Base-by-base conservation (phyloP, 2,113 vertebrate genomes). In the Conger conger region DNA sequence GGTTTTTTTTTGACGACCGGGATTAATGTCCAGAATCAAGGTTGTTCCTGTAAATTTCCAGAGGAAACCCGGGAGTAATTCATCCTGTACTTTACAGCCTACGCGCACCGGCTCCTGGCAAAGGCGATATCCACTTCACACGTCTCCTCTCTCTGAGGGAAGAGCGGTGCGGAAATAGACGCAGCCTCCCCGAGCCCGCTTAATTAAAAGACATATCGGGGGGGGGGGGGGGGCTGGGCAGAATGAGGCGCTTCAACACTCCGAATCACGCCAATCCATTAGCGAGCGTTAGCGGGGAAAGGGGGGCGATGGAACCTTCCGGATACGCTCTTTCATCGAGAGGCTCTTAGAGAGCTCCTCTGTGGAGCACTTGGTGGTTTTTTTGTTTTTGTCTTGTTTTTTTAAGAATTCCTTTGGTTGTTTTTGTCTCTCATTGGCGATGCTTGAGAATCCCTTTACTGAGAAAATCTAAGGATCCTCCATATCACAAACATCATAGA, bases 1-100 rank as follows among this genome's bases (percentile, higher is more conserved):
- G 88, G n/a, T n/a, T n/a, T n/a, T n/a, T n/a, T n/a, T 86, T 18
- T 5, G 42, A 85, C 87, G 87, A 86, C 85, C 86, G 87, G 87
- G 84, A 40, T 85, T 73, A 45, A 78, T 54, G 87, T 87, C 82
- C 33, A 45, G 42, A 78, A 27, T 82, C 57, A 57, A 40, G 78
- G 81, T 87, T 88, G 85, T 83, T 84, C 76, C 81, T 83, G 81
- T 86, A 83, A 84, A 87, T 88, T 89, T 88, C 80, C 45, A 27
- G 83, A 84, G 85, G 81, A 35, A 8, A 82, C 54, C 82, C 83
- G 38, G 33, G 38, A 83, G 84, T 86, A 85, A 85, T 35, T 84
- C 57, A 81, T 83, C 23, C 79, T 73, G 68, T 79, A 85, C 86
- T 91, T 88, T 84, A 84, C 82, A n/a, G 38, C 11, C 42, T 38